Evolutionary conservation across 2,797 vertebrate species (phyloP).

Genomic region (Chrysocyon brachyurus): DNA sequence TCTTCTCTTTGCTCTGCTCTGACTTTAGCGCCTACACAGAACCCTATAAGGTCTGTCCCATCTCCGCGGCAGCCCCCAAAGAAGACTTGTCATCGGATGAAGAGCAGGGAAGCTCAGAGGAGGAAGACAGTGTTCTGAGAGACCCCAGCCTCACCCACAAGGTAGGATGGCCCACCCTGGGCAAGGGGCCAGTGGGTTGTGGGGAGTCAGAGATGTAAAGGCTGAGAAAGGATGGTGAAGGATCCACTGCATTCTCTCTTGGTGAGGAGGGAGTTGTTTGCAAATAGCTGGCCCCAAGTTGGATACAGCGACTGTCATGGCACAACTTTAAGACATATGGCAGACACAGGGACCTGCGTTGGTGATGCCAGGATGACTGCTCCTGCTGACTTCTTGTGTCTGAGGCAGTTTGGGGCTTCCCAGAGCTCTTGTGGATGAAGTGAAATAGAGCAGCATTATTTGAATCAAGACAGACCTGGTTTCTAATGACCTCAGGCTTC

Average conservation of each 20-base stretch:
- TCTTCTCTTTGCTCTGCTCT: slow-evolving; percentile 53
- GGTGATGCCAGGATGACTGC: neutral
- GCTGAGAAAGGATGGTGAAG: too few relatives aligned
- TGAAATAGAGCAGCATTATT: neutral
- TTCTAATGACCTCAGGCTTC: neutral
- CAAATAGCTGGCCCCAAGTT: too few relatives aligned
- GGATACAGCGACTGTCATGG: neutral
- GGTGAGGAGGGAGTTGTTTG: neutral
- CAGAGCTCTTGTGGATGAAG: neutral
- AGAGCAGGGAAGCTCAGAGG: slow-evolving; percentile 96
- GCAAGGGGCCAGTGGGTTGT: neutral
- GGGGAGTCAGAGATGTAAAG: neutral
- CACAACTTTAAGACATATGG: neutral
- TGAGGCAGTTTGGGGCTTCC: neutral
- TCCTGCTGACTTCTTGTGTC: neutral
- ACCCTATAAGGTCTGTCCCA: slow-evolving; percentile 94
- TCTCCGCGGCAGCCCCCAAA: slow-evolving; percentile 86
- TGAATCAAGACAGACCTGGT: neutral
- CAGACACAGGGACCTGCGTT: neutral
- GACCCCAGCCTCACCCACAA: slow-evolving; percentile 92
- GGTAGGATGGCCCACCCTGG: slow-evolving; percentile 86
- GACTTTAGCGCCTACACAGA: slow-evolving; percentile 95
- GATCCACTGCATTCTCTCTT: neutral
- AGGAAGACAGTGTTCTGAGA: slow-evolving; percentile 90
- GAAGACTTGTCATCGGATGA: slow-evolving; percentile 91